phyloP scores from a whole-genome alignment of 2,113 vertebrate genomes.

The Anolis sagrei region DNA sequence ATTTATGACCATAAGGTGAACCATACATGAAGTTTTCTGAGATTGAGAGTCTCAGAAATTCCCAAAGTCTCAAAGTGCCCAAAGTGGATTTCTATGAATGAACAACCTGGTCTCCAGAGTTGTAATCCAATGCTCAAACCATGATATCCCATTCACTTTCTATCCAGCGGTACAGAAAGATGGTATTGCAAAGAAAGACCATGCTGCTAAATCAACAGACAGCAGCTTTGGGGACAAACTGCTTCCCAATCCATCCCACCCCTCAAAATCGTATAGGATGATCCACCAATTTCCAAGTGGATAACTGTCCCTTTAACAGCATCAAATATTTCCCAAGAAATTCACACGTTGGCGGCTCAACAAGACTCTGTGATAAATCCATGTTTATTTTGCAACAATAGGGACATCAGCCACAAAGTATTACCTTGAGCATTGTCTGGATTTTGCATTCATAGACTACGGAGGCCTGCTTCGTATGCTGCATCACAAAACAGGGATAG shows the following conservation, averaged over 20 bases:
- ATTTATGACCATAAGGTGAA: too few species aligned
- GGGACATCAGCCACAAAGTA: neutral
- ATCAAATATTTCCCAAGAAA: conserved; percentile 16
- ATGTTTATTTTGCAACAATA: neutral
- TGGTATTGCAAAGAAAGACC: neutral
- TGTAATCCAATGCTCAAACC: too few species aligned
- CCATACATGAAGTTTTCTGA: too few species aligned
- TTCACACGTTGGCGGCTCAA: neutral
- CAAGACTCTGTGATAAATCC: neutral
- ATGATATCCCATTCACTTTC: too few species aligned
- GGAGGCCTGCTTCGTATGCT: neutral
- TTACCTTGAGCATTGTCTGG: neutral
- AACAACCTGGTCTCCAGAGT: too few species aligned
- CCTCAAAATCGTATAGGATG: neutral
- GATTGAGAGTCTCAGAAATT: too few species aligned
- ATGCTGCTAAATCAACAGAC: conserved; percentile 1
- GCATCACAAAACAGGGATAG: conserved; percentile 22
- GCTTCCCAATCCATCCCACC: neutral
- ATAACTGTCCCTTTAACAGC: conserved; percentile 15
- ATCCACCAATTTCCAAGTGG: neutral
- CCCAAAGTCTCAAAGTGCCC: too few species aligned
- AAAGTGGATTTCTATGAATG: too few species aligned
- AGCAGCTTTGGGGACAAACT: neutral
- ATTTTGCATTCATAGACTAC: conserved; percentile 7
- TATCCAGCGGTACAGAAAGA: too few species aligned